Conservation (phyloP, 2,113 vertebrate genomes). For the Nanorana parkeri region DNA sequence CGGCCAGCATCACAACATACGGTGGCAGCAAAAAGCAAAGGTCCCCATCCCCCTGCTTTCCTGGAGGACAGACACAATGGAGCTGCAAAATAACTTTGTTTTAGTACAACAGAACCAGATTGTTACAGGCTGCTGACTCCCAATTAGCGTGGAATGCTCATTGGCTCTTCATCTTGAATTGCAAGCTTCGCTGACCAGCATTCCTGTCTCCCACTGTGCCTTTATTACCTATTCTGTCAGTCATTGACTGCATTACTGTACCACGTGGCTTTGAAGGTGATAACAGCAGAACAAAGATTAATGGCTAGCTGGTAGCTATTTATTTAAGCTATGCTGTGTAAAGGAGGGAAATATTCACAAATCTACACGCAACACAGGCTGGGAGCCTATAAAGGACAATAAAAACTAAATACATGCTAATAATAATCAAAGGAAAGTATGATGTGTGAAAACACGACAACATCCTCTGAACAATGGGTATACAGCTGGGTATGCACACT, state of each 20-base stretch:
- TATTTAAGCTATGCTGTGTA: not conserved
- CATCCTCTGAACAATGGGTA: too few species aligned
- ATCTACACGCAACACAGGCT: too few species aligned
- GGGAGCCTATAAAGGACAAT: too few species aligned
- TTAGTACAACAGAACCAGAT: constrained; percentile 19
- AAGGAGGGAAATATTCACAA: too few species aligned
- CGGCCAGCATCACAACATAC: not conserved
- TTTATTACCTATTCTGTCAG: constrained; percentile 13
- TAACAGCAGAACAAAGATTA: constrained; percentile 3
- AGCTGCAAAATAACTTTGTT: constrained; percentile 25
- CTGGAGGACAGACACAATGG: not conserved
- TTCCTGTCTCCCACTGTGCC: constrained; percentile 40
- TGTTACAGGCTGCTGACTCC: constrained; percentile 35
- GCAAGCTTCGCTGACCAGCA: constrained; percentile 28
- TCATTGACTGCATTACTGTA: constrained; percentile 31
- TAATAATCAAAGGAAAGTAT: too few species aligned
- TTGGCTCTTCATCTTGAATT: constrained; percentile 22
- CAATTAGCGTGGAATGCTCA: constrained; percentile 46
- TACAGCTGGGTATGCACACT: too few species aligned
- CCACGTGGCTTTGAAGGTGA: constrained; percentile 40
- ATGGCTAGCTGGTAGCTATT: not conserved
- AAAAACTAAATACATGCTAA: too few species aligned
- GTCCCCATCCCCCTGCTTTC: not conserved
- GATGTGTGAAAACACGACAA: too few species aligned
- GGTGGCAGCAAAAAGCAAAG: not conserved